These are phyloP conservation scores for Gadopsis bispinosus DNA, from an alignment of 2,797 vertebrate genomes.

Conservation along the genomic window DNA sequence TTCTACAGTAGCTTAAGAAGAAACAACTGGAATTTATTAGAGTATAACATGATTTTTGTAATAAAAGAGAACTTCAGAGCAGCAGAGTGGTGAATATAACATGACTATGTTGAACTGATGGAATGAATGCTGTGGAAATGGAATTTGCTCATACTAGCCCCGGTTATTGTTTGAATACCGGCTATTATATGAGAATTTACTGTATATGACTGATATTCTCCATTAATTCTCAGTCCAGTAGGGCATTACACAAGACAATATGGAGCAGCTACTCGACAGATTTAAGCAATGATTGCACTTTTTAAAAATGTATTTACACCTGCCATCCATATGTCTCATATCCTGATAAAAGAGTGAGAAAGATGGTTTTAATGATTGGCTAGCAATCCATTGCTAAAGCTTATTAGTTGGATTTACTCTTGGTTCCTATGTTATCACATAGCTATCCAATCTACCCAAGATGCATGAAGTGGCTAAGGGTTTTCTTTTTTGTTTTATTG, in stretches of 20 bases:
- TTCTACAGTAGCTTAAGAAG: too few relatives aligned
- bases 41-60: too few relatives aligned
- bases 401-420: constrained; percentile 18
- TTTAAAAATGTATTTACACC: constrained; percentile 34
- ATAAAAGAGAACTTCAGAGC: too few relatives aligned
- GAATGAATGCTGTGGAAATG: not conserved
- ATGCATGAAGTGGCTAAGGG: constrained; percentile 12
- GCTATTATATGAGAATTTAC: not conserved
- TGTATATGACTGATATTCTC: not conserved
- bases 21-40: too few relatives aligned
- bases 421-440: not conserved
- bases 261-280: not conserved
- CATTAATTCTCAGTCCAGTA: not conserved
- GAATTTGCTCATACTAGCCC: too few relatives aligned
- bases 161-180: too few relatives aligned
- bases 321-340: constrained; percentile 2
- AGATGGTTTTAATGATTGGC: constrained; percentile 13
- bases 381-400: constrained; percentile 14
- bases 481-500: constrained; percentile 51
- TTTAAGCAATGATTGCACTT: constrained; percentile 14
- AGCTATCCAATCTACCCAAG: constrained; percentile 15
- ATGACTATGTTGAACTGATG: too few relatives aligned
- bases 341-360: constrained; percentile 4
- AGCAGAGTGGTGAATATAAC: too few relatives aligned
- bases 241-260: not conserved